Evolutionary conservation across 2,113 vertebrate genomes (phyloP).

Genomic region (Holacanthus passer): DNA sequence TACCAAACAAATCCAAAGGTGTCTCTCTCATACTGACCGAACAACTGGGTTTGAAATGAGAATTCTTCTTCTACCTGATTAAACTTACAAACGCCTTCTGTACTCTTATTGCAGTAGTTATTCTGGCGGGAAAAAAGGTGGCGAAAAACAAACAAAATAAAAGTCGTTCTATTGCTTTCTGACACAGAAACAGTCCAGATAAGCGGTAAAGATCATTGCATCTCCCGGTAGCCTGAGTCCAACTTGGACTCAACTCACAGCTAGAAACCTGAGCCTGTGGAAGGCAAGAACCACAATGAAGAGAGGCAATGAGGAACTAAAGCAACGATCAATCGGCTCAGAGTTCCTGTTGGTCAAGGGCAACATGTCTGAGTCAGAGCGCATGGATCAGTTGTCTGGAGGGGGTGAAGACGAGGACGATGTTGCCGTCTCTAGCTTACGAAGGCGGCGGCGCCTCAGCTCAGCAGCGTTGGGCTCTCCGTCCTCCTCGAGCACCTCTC

Average conservation of each 20-base stretch:
- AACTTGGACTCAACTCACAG: constrained; percentile 27
- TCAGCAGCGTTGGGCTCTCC: constrained; percentile 89
- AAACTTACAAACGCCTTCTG: constrained; percentile 42
- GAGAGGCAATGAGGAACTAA: constrained; percentile 42
- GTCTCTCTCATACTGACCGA: constrained; percentile 5
- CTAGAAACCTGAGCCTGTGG: constrained; percentile 49
- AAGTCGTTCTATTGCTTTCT: constrained; percentile 56
- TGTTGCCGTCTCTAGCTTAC: constrained; percentile 86
- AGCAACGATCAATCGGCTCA: constrained; percentile 30
- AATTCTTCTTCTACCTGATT: constrained; percentile 5
- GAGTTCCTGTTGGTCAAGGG: constrained; percentile 63
- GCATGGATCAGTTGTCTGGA: constrained; percentile 84
- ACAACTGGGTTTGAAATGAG: neutral
- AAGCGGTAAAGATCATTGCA: constrained; percentile 15
- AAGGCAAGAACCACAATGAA: constrained; percentile 40
- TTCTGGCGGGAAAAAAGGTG: neutral
- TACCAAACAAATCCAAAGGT: constrained; percentile 45
- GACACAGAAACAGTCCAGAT: constrained; percentile 45
- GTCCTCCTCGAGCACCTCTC: constrained; percentile 55
- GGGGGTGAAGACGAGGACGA: constrained; percentile 57
- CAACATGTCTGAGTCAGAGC: constrained; percentile 32
- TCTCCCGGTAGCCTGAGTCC: constrained; percentile 52
- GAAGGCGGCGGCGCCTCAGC: constrained; percentile 90
- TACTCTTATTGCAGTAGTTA: constrained; percentile 42
- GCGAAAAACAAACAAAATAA: constrained; percentile 8